Conservation (phyloP, 2,113 vertebrate genomes). For the Istiophorus platypterus region DNA sequence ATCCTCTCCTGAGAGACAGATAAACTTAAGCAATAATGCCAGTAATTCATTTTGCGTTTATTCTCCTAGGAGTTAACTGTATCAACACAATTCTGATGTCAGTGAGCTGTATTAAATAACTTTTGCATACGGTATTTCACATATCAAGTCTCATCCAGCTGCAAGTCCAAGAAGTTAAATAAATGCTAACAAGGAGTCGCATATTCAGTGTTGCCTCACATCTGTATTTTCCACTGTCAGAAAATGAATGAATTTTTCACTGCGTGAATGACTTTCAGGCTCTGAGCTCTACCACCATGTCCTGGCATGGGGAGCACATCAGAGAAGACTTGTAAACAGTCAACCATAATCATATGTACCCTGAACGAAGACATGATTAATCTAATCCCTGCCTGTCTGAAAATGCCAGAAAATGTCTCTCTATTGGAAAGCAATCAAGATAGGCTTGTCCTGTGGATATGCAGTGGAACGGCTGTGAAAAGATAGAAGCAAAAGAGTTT, state of each 20-base stretch:
- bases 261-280: slow-evolving; percentile 74
- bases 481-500: slow-evolving; percentile 67
- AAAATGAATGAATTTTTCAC: slow-evolving; percentile 64
- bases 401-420: slow-evolving; percentile 73
- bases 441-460: slow-evolving; percentile 59
- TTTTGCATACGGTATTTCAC: slow-evolving; percentile 15
- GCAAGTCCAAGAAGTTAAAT: slow-evolving; percentile 56
- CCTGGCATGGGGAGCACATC: slow-evolving; percentile 73
- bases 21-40: slow-evolving; percentile 6
- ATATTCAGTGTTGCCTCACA: slow-evolving; percentile 67
- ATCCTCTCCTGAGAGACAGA: slow-evolving; percentile 22
- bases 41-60: slow-evolving; percentile 32
- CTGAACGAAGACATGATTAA: slow-evolving; percentile 78
- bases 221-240: slow-evolving; percentile 66
- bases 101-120: slow-evolving; percentile 33
- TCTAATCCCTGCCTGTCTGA: slow-evolving; percentile 76
- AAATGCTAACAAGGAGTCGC: slow-evolving; percentile 63
- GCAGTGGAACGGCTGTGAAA: slow-evolving; percentile 63
- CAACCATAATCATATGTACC: slow-evolving; percentile 82
- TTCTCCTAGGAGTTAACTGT: slow-evolving; percentile 17
- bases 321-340: slow-evolving; percentile 83
- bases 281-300: slow-evolving; percentile 75
- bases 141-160: slow-evolving; percentile 30
- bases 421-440: slow-evolving; percentile 67
- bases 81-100: slow-evolving; percentile 33